A percentile compares a stretch with the other conserved stretches of the same genome.
Conservation (phyloP, 2,113 vertebrate species). For the Balaeniceps rex region DNA sequence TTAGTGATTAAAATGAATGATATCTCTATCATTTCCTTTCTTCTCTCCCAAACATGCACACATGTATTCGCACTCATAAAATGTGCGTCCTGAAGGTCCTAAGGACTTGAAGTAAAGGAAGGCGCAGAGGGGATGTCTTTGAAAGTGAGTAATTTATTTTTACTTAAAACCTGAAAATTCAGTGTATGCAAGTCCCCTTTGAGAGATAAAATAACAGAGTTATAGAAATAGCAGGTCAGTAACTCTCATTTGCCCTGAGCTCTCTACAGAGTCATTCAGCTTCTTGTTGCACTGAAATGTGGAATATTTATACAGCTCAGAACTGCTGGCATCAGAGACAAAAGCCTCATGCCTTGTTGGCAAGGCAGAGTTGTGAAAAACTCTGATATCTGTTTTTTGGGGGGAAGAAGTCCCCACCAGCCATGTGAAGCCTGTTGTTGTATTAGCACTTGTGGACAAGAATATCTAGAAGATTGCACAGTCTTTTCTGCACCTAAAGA, state of each 20-base stretch:
- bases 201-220: conserved; percentile 45
- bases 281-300: conserved; percentile 12
- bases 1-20: background rate
- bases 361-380: background rate
- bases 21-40: background rate
- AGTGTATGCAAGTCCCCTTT: background rate
- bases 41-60: background rate
- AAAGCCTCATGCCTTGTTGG: conserved; percentile 23
- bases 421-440: background rate
- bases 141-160: conserved; percentile 19
- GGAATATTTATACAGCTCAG: conserved; percentile 29
- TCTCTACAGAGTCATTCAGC: conserved; percentile 25
- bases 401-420: background rate
- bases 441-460: background rate
- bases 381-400: background rate
- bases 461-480: background rate
- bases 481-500: conserved; percentile 1
- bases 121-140: background rate
- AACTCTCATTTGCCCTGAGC: conserved; percentile 37
- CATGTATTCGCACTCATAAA: background rate
- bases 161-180: background rate
- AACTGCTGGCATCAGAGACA: conserved; percentile 18
- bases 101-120: background rate
- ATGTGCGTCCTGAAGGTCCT: background rate
- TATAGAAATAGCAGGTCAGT: conserved; percentile 51